Base-by-base conservation (phyloP, 2,113 vertebrate species). In the Oncorhynchus gorbuscha region DNA sequence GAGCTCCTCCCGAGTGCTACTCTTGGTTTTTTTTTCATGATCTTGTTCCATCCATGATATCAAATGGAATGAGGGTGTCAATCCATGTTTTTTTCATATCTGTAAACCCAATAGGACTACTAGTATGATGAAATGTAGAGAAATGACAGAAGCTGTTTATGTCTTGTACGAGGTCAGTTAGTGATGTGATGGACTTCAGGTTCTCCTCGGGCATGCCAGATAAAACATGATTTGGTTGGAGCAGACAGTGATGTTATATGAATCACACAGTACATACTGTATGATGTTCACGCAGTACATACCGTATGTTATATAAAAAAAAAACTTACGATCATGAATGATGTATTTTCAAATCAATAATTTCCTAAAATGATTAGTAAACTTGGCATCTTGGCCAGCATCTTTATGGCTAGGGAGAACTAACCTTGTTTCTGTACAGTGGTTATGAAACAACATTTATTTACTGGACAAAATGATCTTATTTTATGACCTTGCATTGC, bases 31-130 rank as follows among this genome's bases (percentile, higher is more conserved):
- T 77, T 62, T 49, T 64, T 80, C 55, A 81, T 77, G 76, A 79
- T 59, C 73, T 68, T 69, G 79, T 78, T 89, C n/a, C 59, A 20
- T 55, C 39, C 28, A 82, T 69, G 75, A 83, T 85, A 86, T 83
- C 71, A 75, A 70, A 86, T 75, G 79, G 65, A 76, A 75, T 78
- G 71, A 72, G 81, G 59, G 73, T 87, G 81, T 86, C 81, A 82
- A 76, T 75, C 71, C 69, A 67, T 78, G 76, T 79, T 45, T 55
- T 51, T 51, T 51, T 39, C 77, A 85, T 55, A 83, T 66, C 73
- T 80, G 80, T 80, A 30, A 48, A 64, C 71, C 75, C 62, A 61
- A 78, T 55, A 5, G 51, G 51, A 16, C 51, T 55, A 14, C 51
- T 55, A 18, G 49, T 28, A 59, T 79, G 76, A 74, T 78, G 76